Evolutionary conservation across 1,140 invertebrate species (phyloP).

Genomic region (Prorops nasuta): DNA sequence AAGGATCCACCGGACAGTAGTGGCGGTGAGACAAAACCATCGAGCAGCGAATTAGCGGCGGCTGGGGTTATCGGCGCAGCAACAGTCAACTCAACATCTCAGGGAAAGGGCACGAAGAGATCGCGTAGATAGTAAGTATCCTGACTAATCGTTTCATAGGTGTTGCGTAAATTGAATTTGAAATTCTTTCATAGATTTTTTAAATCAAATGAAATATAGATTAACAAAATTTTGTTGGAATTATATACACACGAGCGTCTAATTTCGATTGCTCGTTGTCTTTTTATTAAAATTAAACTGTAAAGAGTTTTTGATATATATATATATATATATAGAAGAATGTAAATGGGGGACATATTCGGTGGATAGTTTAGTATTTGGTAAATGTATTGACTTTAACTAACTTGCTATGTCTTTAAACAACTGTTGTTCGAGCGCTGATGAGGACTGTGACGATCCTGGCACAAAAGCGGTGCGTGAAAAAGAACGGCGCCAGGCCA

Average conservation of each 20-base stretch:
- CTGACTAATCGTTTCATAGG: conserved; percentile 7
- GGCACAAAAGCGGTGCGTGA: conserved; percentile 91
- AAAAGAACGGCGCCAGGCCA: conserved; percentile 93
- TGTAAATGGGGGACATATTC: too few species aligned
- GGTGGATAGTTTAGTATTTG: too few species aligned
- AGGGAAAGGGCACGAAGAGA: conserved; percentile 66
- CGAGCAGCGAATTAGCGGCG: conserved; percentile 59
- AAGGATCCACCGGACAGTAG: conserved; percentile 76
- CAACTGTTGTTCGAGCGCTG: conserved; percentile 70
- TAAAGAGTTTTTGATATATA: too few species aligned
- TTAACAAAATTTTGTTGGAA: too few species aligned
- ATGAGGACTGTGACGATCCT: conserved; percentile 77
- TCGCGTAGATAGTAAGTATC: conserved; percentile 76
- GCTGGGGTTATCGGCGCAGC: conserved; percentile 55
- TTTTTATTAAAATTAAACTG: too few species aligned
- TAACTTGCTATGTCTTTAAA: conserved; percentile 53
- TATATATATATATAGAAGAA: too few species aligned
- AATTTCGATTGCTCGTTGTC: too few species aligned
- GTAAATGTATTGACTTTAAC: too few species aligned
- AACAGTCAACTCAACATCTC: conserved; percentile 60
- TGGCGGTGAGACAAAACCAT: conserved; percentile 70
- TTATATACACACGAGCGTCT: too few species aligned
- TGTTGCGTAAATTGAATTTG: too few species aligned
- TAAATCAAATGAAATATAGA: too few species aligned
- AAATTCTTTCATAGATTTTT: too few species aligned